Evolutionary conservation across 2,797 vertebrate species (phyloP).

Genomic region (Chelmon rostratus): DNA sequence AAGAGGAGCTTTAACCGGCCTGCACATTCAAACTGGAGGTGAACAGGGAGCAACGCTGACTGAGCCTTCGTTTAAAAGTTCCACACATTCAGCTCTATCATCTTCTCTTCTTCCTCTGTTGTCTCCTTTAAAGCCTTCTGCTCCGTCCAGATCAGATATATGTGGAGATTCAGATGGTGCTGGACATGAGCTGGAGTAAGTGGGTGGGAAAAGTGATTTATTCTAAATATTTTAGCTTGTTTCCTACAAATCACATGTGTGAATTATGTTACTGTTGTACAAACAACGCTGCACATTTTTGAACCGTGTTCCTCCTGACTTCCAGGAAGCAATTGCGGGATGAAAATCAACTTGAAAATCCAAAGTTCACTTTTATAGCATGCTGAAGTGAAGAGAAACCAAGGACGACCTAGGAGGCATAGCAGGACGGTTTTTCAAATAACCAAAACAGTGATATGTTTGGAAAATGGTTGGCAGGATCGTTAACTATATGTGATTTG

Average conservation of each 20-base stretch:
- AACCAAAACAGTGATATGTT: conserved; percentile 9
- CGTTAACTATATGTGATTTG: conserved; percentile 6
- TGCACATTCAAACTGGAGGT: background rate
- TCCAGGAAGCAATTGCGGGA: conserved; percentile 1
- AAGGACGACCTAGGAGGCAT: background rate
- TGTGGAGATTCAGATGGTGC: background rate
- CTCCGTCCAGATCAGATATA: background rate
- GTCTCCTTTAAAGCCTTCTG: background rate
- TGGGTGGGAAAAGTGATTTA: background rate
- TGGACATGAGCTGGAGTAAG: background rate
- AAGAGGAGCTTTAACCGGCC: background rate
- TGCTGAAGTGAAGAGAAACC: conserved; percentile 6
- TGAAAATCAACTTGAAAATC: conserved; percentile 4
- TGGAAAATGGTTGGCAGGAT: conserved; percentile 4
- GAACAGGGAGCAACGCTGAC: background rate
- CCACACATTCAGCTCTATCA: background rate
- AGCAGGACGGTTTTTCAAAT: background rate
- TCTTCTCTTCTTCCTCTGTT: background rate
- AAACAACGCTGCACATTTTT: background rate
- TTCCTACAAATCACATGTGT: background rate
- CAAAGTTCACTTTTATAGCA: background rate
- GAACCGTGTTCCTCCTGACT: background rate
- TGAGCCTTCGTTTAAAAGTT: background rate
- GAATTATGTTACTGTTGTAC: background rate
- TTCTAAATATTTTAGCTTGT: background rate